Conservation (phyloP, 2,888 invertebrate species). For the Coleophora deauratella region DNA sequence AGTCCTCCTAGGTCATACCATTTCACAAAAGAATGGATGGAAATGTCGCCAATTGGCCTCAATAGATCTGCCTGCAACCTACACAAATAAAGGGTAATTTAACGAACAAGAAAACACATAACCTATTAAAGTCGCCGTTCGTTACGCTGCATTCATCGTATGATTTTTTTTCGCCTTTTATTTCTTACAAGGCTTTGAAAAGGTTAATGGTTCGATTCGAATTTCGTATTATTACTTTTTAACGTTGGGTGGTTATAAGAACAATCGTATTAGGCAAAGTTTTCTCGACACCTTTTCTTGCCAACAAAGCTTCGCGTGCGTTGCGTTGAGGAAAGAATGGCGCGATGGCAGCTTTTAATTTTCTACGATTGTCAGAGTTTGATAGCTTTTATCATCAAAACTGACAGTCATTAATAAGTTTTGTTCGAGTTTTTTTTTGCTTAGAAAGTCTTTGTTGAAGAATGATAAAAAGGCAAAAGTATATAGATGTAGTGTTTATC, state of each 20-base stretch:
- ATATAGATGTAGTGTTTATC: too few species aligned
- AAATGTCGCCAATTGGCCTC: slow-evolving; percentile 3
- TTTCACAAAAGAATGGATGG: too few species aligned
- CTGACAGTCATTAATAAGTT: slow-evolving; percentile 16
- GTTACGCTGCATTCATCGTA: slow-evolving; percentile 45
- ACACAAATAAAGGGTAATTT: slow-evolving; percentile 39
- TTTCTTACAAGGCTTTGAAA: slow-evolving; percentile 35
- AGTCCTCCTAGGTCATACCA: too few species aligned
- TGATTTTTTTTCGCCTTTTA: slow-evolving; percentile 25
- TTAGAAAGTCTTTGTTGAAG: not conserved
- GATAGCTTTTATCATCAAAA: slow-evolving; percentile 18
- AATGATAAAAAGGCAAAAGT: not conserved
- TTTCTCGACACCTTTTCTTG: slow-evolving; percentile 17
- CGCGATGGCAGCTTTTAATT: slow-evolving; percentile 36
- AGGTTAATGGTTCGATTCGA: slow-evolving; percentile 38
- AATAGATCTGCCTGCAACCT: slow-evolving; percentile 23
- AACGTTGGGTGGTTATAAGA: slow-evolving; percentile 13
- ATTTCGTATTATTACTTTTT: slow-evolving; percentile 18
- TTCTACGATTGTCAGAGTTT: slow-evolving; percentile 19
- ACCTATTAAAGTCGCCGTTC: slow-evolving; percentile 36
- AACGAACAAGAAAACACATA: slow-evolving; percentile 40
- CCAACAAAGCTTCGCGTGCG: slow-evolving; percentile 33
- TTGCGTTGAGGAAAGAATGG: slow-evolving; percentile 30
- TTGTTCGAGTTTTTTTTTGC: slow-evolving; percentile 5
- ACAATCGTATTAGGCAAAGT: slow-evolving; percentile 7